Evolutionary conservation across 2,888 invertebrate species (phyloP).

Genomic region (Coelinius sp.): DNA sequence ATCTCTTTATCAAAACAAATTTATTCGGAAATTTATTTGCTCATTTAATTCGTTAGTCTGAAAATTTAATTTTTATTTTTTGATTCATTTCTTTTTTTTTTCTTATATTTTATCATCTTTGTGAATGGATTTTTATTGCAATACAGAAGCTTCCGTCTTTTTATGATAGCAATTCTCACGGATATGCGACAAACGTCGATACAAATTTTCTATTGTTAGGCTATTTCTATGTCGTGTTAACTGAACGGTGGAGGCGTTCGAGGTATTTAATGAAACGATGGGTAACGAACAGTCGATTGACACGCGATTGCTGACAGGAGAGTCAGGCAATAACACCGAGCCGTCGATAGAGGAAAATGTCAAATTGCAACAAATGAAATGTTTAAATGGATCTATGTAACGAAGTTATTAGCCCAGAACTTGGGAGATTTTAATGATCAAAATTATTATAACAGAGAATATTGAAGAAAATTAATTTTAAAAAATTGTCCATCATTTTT

Average conservation of each 20-base stretch:
- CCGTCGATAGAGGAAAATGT: neutral
- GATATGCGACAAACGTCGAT: neutral
- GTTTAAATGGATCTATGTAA: neutral
- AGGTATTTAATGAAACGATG: neutral
- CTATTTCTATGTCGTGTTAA: neutral
- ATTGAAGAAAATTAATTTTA: no score
- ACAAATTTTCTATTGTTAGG: neutral
- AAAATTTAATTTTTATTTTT: no score
- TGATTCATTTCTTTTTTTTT: neutral
- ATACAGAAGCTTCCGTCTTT: neutral
- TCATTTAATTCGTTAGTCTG: neutral
- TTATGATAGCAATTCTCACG: neutral
- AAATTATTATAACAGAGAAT: no score
- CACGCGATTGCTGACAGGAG: conserved; percentile 16
- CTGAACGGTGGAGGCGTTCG: neutral
- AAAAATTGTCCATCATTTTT: no score
- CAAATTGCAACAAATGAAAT: neutral
- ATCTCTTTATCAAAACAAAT: neutral
- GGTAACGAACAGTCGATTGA: neutral
- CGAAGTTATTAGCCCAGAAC: conserved; percentile 2
- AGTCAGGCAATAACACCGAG: neutral
- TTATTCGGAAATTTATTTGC: neutral
- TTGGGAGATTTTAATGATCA: neutral
- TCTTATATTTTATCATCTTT: neutral
- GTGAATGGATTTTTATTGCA: neutral